Conservation (phyloP, 2,113 vertebrate genomes). For the Passer montanus region DNA sequence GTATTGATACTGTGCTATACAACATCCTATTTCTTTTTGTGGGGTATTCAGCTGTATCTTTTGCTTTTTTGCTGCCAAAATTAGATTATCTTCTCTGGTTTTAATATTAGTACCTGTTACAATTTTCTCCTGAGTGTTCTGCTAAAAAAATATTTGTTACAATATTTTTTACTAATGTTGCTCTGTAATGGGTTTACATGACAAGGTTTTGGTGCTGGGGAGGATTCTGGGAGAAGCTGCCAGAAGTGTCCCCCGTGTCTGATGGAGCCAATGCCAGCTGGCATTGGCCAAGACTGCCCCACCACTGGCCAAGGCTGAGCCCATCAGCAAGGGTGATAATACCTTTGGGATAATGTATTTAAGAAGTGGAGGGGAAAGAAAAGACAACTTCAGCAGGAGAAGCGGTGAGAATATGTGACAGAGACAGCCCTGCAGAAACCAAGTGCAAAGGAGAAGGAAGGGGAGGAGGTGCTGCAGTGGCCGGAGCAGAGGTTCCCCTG, state of each 20-base stretch:
- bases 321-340: accelerated
- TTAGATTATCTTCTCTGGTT: background rate
- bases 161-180: background rate
- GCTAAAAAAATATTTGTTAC: background rate
- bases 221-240: background rate
- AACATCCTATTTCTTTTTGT: background rate
- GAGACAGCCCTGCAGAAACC: background rate
- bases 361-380: background rate
- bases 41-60: background rate
- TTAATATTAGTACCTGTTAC: background rate
- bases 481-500: background rate
- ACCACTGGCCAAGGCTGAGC: background rate
- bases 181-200: background rate
- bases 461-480: background rate
- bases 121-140: background rate
- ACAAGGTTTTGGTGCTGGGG: background rate
- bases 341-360: background rate
- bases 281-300: too few relatives aligned
- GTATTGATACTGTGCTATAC: background rate
- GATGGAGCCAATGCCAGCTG: background rate
- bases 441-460: background rate
- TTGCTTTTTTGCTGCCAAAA: background rate
- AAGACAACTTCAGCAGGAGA: background rate
- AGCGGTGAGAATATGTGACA: background rate
- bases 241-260: background rate